Percentiles rank a stretch among this genome's conserved stretches.
phyloP scores from a whole-genome alignment of 2,113 vertebrate genomes.

The Oncorhynchus gorbuscha region DNA sequence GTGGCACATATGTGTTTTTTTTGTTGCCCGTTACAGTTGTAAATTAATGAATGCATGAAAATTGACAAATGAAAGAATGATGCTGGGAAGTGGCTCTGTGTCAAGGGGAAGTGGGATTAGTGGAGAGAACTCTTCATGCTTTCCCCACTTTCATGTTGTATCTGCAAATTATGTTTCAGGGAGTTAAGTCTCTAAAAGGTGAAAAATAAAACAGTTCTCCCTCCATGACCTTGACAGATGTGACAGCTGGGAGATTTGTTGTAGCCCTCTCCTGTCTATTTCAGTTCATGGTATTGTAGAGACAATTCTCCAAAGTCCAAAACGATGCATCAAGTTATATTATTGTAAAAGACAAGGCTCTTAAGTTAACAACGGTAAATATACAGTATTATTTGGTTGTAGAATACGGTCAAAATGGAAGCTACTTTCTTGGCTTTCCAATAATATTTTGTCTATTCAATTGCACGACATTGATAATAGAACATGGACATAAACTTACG shows the following conservation, averaged over 20 bases:
- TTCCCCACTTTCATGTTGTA: conserved; percentile 40
- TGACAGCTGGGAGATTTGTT: no score
- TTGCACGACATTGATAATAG: no score
- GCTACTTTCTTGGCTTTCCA: no score
- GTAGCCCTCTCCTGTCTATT: not conserved
- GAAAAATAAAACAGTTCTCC: conserved; percentile 8
- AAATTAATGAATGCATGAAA: not conserved
- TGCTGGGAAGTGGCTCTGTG: conserved; percentile 30
- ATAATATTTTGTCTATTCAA: no score
- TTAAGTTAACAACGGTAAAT: no score
- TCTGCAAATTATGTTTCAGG: conserved; percentile 53
- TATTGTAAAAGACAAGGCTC: no score
- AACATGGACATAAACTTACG: no score
- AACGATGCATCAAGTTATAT: no score
- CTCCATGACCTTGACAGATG: conserved; percentile 3
- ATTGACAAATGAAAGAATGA: not conserved
- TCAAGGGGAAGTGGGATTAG: conserved; percentile 64
- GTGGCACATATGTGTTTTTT: not conserved
- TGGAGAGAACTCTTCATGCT: conserved; percentile 35
- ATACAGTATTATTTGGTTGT: no score
- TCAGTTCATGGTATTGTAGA: not conserved
- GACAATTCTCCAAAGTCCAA: no score
- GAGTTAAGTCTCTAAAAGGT: conserved; percentile 39
- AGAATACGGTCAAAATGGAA: no score
- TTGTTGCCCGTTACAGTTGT: not conserved